A percentile compares a stretch with the other conserved stretches of the same genome.
These are phyloP conservation scores for Reticulitermes speratus DNA, from an alignment of 1,140 invertebrate species.

Conservation along the genomic window DNA sequence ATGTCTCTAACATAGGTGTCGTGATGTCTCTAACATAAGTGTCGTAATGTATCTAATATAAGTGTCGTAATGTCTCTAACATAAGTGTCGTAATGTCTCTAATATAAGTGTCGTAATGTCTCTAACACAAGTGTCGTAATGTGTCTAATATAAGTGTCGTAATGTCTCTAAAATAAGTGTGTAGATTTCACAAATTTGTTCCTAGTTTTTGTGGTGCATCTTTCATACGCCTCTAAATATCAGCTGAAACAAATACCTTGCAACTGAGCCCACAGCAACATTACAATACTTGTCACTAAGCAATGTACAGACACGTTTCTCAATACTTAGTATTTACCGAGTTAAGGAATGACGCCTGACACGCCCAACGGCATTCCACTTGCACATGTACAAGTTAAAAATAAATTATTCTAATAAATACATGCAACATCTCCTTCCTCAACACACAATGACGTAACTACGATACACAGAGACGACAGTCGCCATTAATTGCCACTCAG, in stretches of 20 bases:
- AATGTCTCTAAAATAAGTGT: not conserved
- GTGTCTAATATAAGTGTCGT: not conserved
- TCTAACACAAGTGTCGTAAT: too few species aligned
- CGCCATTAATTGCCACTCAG: too few species aligned
- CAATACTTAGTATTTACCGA: not conserved
- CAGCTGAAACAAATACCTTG: not conserved
- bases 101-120: too few species aligned
- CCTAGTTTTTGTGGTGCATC: not conserved
- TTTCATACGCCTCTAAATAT: not conserved
- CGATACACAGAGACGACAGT: not conserved
- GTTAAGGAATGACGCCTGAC: not conserved
- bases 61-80: too few species aligned
- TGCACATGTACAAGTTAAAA: not conserved
- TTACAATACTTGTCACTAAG: not conserved
- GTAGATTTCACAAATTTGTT: not conserved
- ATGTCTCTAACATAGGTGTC: too few species aligned
- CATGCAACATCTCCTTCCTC: not conserved
- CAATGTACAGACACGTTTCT: not conserved
- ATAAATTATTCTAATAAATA: conserved; percentile 11
- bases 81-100: too few species aligned
- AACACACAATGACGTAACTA: not conserved
- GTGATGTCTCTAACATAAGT: too few species aligned
- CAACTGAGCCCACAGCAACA: not conserved
- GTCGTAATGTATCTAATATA: too few species aligned
- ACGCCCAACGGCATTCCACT: not conserved